Conservation (phyloP, 1,140 invertebrate genomes). For the Sesamia nonagrioides region DNA sequence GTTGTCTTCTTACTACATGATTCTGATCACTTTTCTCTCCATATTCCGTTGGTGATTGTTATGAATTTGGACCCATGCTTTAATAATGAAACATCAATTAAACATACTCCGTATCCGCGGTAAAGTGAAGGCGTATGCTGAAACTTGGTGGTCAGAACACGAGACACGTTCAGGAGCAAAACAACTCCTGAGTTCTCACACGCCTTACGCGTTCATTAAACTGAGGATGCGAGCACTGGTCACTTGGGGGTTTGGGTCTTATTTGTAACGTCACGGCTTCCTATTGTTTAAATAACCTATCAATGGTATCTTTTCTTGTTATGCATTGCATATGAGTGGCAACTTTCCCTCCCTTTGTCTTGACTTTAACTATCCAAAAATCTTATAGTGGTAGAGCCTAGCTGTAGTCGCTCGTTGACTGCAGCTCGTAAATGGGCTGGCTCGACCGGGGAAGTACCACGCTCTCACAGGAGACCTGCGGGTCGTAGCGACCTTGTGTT, state of each 20-base stretch:
- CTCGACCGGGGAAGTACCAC: conserved; percentile 22
- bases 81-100: not conserved
- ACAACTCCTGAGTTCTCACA: no score
- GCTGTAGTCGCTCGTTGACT: not conserved
- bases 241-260: not conserved
- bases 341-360: no score
- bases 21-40: no score
- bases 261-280: no score
- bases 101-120: not conserved
- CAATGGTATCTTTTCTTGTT: no score
- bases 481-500: not conserved
- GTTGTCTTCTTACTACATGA: no score
- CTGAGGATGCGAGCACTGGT: not conserved
- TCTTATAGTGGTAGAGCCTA: not conserved
- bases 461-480: not conserved
- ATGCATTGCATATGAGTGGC: no score
- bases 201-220: not conserved
- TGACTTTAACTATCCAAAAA: no score
- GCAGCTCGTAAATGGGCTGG: not conserved
- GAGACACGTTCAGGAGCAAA: no score
- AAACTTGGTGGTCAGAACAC: not conserved
- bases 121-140: not conserved
- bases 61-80: no score
- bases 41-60: no score
- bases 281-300: no score